A percentile compares a stretch with the other conserved stretches of the same genome.
phyloP scores from a whole-genome alignment of 2,113 vertebrate species.

The Marmota flaviventris region DNA sequence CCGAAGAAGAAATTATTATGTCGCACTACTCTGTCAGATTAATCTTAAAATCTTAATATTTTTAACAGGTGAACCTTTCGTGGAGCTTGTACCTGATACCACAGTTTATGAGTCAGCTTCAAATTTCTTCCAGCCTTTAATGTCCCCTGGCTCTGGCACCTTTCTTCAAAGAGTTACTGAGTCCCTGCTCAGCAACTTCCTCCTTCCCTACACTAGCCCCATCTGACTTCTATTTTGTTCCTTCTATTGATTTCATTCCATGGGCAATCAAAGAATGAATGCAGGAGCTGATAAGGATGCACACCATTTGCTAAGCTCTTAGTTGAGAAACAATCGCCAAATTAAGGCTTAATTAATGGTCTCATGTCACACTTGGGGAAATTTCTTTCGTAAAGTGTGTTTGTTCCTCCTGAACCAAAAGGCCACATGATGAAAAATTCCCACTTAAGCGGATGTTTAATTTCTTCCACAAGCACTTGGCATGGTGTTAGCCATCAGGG shows the following conservation, averaged over 20 bases:
- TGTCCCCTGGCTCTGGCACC: too few species aligned
- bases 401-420: neutral
- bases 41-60: neutral
- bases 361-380: neutral
- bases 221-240: neutral
- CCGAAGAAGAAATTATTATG: neutral
- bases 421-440: rapidly evolving
- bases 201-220: neutral
- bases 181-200: neutral
- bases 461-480: neutral
- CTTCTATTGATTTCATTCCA: neutral
- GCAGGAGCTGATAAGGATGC: neutral
- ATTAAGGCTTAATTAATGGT: neutral
- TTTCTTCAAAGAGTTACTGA: rapidly evolving
- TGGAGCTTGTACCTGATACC: neutral
- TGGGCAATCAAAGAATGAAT: neutral
- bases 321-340: neutral
- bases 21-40: neutral
- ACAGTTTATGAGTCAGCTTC: neutral
- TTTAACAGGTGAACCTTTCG: neutral
- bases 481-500: neutral
- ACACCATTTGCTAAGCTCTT: neutral
- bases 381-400: neutral
- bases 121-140: neutral
- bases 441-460: neutral